Percentiles rank a stretch among this genome's conserved stretches.
These are phyloP conservation scores for Ethmia dodecea DNA, from an alignment of 2,888 invertebrate genomes.

Conservation along the genomic window DNA sequence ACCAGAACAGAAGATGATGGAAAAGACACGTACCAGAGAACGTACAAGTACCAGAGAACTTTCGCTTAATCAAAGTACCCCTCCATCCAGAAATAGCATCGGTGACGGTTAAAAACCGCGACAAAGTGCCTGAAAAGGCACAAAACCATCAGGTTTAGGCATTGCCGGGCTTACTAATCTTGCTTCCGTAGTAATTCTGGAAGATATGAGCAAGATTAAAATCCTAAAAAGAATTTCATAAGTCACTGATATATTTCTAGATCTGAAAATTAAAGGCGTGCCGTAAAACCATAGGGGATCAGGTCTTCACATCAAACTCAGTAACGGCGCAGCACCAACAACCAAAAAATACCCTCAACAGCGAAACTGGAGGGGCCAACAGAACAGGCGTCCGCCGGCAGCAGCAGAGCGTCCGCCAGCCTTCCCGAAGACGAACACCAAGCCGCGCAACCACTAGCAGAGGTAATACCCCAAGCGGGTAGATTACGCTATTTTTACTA, in stretches of 20 bases:
- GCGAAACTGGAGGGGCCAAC: conserved; percentile 16
- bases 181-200: conserved; percentile 4
- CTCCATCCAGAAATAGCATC: conserved; percentile 8
- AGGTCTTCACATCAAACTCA: conserved; percentile 12
- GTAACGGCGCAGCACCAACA: neutral
- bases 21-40: conserved; percentile 4
- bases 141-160: conserved; percentile 8
- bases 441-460: neutral
- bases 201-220: conserved; percentile 3
- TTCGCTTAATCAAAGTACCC: too few relatives aligned
- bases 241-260: conserved; percentile 4
- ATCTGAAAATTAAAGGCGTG: conserved; percentile 15
- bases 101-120: conserved; percentile 6
- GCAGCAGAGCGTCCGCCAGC: neutral
- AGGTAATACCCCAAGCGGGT: conserved; percentile 8
- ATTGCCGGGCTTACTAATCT: conserved; percentile 4
- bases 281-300: conserved; percentile 11
- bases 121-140: conserved; percentile 6
- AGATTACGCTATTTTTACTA: conserved; percentile 5
- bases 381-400: neutral
- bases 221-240: conserved; percentile 8
- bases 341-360: conserved; percentile 3
- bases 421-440: conserved; percentile 1
- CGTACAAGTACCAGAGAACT: conserved; percentile 5
- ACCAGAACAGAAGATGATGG: conserved; percentile 2